Percentiles rank a stretch among this genome's conserved stretches.
These are phyloP conservation scores for Drosophila dives DNA, from an alignment of 2,888 invertebrate genomes.

Conservation along the genomic window DNA sequence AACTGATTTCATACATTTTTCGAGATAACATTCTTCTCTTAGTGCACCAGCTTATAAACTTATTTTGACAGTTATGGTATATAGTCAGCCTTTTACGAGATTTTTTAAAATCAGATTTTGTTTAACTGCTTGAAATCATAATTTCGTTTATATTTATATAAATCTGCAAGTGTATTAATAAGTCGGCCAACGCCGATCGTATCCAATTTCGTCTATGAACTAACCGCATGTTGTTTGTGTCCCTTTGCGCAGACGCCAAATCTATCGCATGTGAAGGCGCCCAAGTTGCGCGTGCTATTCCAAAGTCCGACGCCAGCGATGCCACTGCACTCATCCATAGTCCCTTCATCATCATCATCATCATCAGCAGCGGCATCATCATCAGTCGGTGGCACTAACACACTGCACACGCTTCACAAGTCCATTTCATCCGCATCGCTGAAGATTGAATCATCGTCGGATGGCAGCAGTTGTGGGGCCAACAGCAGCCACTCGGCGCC, in stretches of 20 bases:
- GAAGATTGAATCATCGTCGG: constrained; percentile 65
- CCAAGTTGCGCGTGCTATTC: constrained; percentile 83
- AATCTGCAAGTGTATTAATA: neutral
- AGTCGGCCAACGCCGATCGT: neutral
- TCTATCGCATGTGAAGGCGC: constrained; percentile 75
- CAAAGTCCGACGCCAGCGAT: constrained; percentile 81
- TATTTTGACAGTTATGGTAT: neutral
- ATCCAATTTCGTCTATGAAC: constrained; percentile 12
- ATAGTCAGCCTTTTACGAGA: neutral
- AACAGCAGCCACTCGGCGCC: constrained; percentile 76
- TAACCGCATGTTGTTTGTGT: constrained; percentile 66
- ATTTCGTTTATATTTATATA: neutral
- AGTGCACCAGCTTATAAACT: neutral
- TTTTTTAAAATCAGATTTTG: neutral
- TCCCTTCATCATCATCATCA: constrained; percentile 26
- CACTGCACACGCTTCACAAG: constrained; percentile 77
- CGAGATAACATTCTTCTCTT: neutral
- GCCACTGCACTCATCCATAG: constrained; percentile 35
- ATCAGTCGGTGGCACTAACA: constrained; percentile 50
- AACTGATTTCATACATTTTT: neutral
- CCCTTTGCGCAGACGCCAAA: constrained; percentile 81
- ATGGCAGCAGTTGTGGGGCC: constrained; percentile 58
- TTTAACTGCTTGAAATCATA: neutral
- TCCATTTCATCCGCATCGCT: constrained; percentile 83
- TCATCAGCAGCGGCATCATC: constrained; percentile 26